phyloP scores from a whole-genome alignment of 2,797 vertebrate species.

The Sebastes steindachneri region DNA sequence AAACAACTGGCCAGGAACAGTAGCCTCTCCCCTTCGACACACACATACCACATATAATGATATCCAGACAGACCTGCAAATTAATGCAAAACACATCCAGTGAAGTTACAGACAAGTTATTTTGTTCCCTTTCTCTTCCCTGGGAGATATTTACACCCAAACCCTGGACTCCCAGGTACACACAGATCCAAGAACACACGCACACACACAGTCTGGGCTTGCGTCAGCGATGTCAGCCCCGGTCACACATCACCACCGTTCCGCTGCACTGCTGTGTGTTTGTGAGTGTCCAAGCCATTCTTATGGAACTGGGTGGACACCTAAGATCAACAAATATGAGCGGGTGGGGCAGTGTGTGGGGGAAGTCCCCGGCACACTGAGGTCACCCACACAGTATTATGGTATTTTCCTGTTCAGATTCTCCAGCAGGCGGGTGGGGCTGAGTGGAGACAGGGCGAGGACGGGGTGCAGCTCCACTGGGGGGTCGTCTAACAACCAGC shows the following conservation, averaged over 20 bases:
- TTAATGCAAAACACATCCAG: not conserved
- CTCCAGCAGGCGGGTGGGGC: slow-evolving; percentile 39
- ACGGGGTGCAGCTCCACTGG: slow-evolving; percentile 47
- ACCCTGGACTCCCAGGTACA: slow-evolving; percentile 1
- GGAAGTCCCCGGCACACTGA: slow-evolving; percentile 57
- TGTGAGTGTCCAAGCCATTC: slow-evolving; percentile 18
- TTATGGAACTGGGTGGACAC: slow-evolving; percentile 41
- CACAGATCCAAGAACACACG: not conserved
- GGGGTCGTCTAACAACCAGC: slow-evolving; percentile 43
- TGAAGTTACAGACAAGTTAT: not conserved
- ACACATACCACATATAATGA: slow-evolving; percentile 14
- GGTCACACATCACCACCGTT: slow-evolving; percentile 24
- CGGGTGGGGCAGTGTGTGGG: slow-evolving; percentile 53
- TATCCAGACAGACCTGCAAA: not conserved
- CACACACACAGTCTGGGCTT: slow-evolving; percentile 2
- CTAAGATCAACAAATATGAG: slow-evolving; percentile 66
- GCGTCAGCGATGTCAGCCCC: slow-evolving; percentile 22
- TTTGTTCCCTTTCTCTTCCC: not conserved
- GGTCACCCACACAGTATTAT: slow-evolving; percentile 51
- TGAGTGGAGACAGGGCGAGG: slow-evolving; percentile 23
- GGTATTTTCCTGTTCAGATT: slow-evolving; percentile 22
- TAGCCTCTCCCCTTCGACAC: slow-evolving; percentile 19
- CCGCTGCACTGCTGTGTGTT: slow-evolving; percentile 15
- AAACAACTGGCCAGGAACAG: slow-evolving; percentile 51
- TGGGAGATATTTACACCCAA: slow-evolving; percentile 10